Evolutionary conservation across 2,888 invertebrate species (phyloP), one percentile per base, ranked within the genome.

Genomic region (Dryobotodes eremita): DNA sequence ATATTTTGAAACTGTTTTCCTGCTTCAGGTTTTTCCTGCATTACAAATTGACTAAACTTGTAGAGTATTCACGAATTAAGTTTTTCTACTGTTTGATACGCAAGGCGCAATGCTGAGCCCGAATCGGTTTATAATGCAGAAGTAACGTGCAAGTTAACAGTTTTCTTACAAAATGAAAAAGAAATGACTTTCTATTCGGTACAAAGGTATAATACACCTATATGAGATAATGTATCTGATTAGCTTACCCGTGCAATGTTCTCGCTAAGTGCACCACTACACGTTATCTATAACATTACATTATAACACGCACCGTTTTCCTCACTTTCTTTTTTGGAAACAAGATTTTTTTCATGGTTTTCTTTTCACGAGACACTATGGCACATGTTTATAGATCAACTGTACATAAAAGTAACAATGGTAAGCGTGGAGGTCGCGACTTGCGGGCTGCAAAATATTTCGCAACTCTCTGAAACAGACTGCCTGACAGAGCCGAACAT

Each of bases 381-480:
- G 74, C 83, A 87, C 83, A 86, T 86, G 66, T 76, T 80, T 79
- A 71, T 71, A 74, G 69, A 83, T 85, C 74, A 78, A 75, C 70
- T 55, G 71, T 75, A 74, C 46, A 80, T 62, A 80, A 81, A 85
- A 84, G 74, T 77, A 85, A 86, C 83, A 87, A 88, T 85, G 71
- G 85, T 71, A 72, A 82, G 77, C 80, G 84, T 82, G 86, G 86
- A 92, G 90, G 89, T 93, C 92, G 88, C 79, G 80, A 84, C 85
- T 80, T 80, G 84, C 92, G 89, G 91, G 89, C 91, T 91, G 92
- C 91, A 90, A 91, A 79, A 89, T 93, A 93, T 95, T 95, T 95
- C 94, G 94, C 94, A 95, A 96, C 93, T 91, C 94, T 90, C 94
- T 90, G 91, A 93, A 93, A 91, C 92, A 90, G 92, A 95, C 95